Percentiles rank a stretch among this genome's conserved stretches.
phyloP scores from a whole-genome alignment of 2,797 vertebrate genomes.

The Mormyrus hasselquistii region DNA sequence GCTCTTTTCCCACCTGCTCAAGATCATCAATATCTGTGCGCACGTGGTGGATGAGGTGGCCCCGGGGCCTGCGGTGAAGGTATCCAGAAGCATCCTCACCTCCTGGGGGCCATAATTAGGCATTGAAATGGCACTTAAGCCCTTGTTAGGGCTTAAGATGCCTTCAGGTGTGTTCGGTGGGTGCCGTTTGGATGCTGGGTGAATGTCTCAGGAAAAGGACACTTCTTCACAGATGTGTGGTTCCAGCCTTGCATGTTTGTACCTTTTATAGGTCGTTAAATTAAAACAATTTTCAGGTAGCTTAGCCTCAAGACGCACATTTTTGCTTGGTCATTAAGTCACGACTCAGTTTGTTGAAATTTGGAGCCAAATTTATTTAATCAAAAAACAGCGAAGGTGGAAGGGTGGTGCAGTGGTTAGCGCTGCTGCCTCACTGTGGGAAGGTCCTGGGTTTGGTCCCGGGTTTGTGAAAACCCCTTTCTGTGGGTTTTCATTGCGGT shows the following conservation, averaged over 20 bases:
- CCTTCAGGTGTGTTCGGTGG: neutral
- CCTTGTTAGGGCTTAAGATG: neutral
- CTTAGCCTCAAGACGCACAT: neutral
- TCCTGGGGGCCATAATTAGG: neutral
- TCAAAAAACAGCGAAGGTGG: neutral
- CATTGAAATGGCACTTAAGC: neutral
- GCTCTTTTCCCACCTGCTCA: slow-evolving; percentile 87
- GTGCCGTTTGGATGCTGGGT: neutral
- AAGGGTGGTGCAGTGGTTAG: neutral
- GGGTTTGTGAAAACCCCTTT: neutral
- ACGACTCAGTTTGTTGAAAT: neutral
- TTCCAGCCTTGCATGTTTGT: neutral
- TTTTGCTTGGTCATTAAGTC: neutral
- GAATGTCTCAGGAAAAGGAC: neutral
- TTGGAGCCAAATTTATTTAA: neutral
- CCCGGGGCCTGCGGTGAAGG: slow-evolving; percentile 86
- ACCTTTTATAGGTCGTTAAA: neutral
- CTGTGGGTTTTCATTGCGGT: neutral
- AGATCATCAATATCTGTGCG: slow-evolving; percentile 90
- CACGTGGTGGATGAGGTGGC: slow-evolving; percentile 88
- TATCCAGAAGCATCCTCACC: slow-evolving; percentile 28
- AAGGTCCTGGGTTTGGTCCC: neutral
- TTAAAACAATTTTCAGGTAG: neutral
- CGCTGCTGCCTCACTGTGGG: no score
- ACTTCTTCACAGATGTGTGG: neutral